Base-by-base conservation (phyloP, 2,888 invertebrate species). In the Drosophila pseudotalamancana region DNA sequence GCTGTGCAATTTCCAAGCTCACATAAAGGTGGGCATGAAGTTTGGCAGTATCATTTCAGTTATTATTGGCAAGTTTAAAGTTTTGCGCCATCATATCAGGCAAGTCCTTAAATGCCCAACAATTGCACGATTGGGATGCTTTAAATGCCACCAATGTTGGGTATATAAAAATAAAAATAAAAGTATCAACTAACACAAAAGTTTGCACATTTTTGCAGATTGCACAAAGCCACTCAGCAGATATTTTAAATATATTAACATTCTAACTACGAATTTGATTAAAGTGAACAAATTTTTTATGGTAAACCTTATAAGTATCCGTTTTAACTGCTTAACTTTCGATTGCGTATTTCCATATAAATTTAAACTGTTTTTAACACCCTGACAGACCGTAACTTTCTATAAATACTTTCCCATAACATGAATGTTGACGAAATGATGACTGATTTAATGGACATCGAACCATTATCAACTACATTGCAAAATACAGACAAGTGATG, bases 381-480 rank as follows among this genome's bases (percentile, higher is more conserved):
- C n/a, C 23, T 16, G 21, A 14, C 21, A 45, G 29, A 35, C 40
- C 55, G 39, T 57, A 50, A 57, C 63, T 50, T 54, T 57, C 42
- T 49, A 49, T 40, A 42, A 45, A 55, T 35, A 46, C 59, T 50
- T 23, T 6, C 4, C 39, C 37, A 21, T 21, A 6, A 50, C 21
- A 42, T 43, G 21, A 21, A 65, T 65, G 51, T 60, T 59, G 66
- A 57, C 56, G 62, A 76, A 73, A 69, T 60, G 66, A 69, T 73
- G 78, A 77, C 66, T 66, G 78, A 78, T 78, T 82, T 84, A 84
- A 82, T 84, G 56, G 78, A 84, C 84, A 65, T 68, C 69, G 71
- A 81, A 54, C 55, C 84, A 81, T 81, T 81, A 77, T 81, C 81
- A 60, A 64, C 63, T 42, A 46, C 76, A 76, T 81, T 84, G 84